Base-by-base conservation (phyloP, 35 echinoderm and acorn worm species). In the Heliocidaris erythrogramma region DNA sequence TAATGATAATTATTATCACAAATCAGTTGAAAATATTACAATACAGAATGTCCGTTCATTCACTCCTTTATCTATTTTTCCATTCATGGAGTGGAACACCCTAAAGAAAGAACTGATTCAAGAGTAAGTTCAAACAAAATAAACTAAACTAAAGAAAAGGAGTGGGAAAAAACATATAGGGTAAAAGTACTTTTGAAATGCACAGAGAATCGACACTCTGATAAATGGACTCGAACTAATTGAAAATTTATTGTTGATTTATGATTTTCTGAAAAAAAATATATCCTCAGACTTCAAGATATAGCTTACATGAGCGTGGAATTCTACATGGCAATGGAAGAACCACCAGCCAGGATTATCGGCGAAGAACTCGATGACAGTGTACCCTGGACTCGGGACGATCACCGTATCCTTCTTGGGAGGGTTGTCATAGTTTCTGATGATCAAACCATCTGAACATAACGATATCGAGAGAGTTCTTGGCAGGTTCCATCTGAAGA, bases 331-430 rank as follows among this genome's bases (percentile, higher is more conserved):
- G 49, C 95, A 96, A 52, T 96, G 95, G 53, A 96, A 96, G 47
- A 96, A 86, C 95, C 95, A 96, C 95, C 95, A 96, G 10, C 95
- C 95, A 6, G 95, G 95, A 47, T 96, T 96, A 35, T 47, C 78
- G 16, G 90, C 95, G 48, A 85, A 13, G 92, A 96, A 87, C 49
- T 87, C 59, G 32, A 96, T 85, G 53, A 96, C 85, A 10, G 86
- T 93, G 92, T 96, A 96, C 0, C 95, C 95, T 12, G 27, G n/a
- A 24, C 52, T 47, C 4, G 95, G 95, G 27, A 96, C 90, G 5
- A 96, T 94, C 35, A 96, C 91, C 13, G 92, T 85, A 24, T 96
- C 95, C 87, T 96, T 96, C 59, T 31, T 94, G 13, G 86, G 49
- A 93, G 91, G 30, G 17, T 93, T 85, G n/a, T 86, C 31, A 29